These are phyloP conservation scores for Crypturellus undulatus DNA, from an alignment of 2,113 vertebrate species.

Conservation along the genomic window DNA sequence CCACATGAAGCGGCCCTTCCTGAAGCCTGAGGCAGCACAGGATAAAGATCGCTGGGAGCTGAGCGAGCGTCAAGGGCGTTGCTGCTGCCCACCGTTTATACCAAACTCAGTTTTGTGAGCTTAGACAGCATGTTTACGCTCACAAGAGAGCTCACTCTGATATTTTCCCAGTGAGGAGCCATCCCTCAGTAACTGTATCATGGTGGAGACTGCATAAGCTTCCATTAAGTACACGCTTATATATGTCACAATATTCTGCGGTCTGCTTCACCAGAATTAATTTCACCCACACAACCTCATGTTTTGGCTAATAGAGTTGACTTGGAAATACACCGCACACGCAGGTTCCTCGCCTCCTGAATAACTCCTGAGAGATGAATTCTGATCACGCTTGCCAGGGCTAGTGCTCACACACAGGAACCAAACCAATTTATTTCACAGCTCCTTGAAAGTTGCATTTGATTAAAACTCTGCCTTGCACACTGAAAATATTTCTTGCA, in stretches of 20 bases:
- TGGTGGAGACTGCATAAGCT: fast-evolving
- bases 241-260: fast-evolving
- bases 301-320: background rate
- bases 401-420: background rate
- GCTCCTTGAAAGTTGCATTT: background rate
- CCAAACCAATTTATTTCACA: background rate
- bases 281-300: background rate
- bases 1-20: background rate
- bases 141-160: no score
- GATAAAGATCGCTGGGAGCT: background rate
- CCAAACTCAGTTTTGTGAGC: background rate
- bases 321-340: fast-evolving
- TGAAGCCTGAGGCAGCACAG: no score
- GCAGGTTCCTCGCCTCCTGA: fast-evolving
- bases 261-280: background rate
- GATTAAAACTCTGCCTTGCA: background rate
- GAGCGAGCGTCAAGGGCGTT: background rate
- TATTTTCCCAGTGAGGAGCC: no score
- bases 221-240: background rate
- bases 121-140: background rate
- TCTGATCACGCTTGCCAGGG: fast-evolving
- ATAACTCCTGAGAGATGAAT: fast-evolving
- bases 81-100: background rate
- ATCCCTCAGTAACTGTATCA: no score
- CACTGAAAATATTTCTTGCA: background rate